phyloP scores from a whole-genome alignment of 2,113 vertebrate species.

The Aegotheles bennettii region DNA sequence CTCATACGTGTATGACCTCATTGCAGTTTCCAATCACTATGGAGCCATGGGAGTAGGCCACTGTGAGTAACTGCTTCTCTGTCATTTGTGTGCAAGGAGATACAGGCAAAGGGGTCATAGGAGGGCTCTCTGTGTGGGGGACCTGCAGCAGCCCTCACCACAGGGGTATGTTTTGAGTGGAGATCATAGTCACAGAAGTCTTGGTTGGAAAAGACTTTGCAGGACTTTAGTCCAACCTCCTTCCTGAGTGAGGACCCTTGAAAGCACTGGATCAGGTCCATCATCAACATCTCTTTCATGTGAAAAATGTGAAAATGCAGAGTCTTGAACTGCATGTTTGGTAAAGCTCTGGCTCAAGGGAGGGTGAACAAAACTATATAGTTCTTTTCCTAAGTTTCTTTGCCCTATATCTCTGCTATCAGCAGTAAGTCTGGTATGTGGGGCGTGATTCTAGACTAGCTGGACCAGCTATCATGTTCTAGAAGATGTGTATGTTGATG shows the following conservation, averaged over 20 bases:
- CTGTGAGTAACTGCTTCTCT: slow-evolving; percentile 80
- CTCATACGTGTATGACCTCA: slow-evolving; percentile 89
- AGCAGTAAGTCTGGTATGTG: neutral
- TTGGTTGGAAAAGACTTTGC: neutral
- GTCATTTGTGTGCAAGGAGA: neutral
- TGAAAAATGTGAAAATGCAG: neutral
- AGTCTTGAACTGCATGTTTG: neutral
- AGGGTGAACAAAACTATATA: neutral
- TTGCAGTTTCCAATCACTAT: slow-evolving; percentile 95
- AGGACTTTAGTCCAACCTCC: neutral
- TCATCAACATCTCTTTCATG: neutral
- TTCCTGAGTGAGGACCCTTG: neutral
- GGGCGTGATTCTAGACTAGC: neutral
- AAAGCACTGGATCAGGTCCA: neutral
- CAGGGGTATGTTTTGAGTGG: neutral
- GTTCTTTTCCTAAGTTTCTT: neutral
- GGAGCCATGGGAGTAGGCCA: slow-evolving; percentile 97
- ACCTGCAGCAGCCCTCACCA: neutral
- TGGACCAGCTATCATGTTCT: neutral
- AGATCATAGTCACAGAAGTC: neutral
- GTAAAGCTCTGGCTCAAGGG: neutral
- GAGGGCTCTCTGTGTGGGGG: neutral
- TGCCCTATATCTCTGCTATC: neutral
- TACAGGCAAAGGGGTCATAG: neutral
- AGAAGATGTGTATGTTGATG: neutral